Evolutionary conservation across 2,888 invertebrate genomes (phyloP).

Genomic region (Tyria jacobaeae): DNA sequence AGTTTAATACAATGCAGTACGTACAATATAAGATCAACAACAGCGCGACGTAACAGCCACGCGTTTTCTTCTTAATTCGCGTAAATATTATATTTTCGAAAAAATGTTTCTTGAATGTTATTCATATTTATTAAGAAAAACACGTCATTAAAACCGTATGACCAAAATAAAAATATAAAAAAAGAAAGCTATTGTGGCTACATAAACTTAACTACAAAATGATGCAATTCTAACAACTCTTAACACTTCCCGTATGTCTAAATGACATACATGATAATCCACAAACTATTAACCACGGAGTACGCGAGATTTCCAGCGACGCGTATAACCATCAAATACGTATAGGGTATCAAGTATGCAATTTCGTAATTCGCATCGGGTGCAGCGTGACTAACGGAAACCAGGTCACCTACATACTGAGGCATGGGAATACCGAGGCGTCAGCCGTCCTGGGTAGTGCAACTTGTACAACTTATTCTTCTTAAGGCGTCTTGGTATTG

Average conservation of each 20-base stretch:
- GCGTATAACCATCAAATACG: conserved; percentile 16
- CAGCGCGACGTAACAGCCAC: too few species aligned
- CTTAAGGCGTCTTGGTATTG: background rate
- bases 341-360: conserved; percentile 55
- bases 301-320: conserved; percentile 5
- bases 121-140: too few species aligned
- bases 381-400: conserved; percentile 54
- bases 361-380: conserved; percentile 68
- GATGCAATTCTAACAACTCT: background rate
- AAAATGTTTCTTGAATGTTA: too few species aligned
- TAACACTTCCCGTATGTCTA: background rate
- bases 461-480: conserved; percentile 11
- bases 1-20: too few species aligned
- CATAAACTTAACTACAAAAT: background rate
- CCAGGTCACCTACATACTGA: conserved; percentile 64
- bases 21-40: too few species aligned
- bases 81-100: too few species aligned
- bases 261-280: background rate
- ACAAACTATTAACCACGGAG: background rate
- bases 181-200: too few species aligned
- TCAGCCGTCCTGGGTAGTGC: conserved; percentile 37
- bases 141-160: too few species aligned
- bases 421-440: conserved; percentile 45
- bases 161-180: too few species aligned
- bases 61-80: too few species aligned